Evolutionary conservation across 2,888 invertebrate genomes (phyloP), one percentile per base, ranked within the genome.

Genomic region (Campopleginae sp.): DNA sequence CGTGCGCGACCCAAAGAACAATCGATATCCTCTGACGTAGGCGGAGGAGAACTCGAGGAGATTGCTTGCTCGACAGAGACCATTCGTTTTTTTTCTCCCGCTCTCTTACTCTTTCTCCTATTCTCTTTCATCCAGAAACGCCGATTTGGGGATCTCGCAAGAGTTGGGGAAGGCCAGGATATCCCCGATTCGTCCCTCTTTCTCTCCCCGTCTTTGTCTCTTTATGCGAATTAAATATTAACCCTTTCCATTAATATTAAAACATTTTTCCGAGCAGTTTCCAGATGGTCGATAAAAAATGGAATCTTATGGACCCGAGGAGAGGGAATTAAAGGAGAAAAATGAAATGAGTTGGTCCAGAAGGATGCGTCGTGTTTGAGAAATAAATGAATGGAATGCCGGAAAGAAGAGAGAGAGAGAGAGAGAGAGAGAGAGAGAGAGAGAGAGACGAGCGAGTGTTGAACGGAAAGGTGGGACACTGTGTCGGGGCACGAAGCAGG

Each of bases 11-110:
- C 91, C 89, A 89, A 89, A 88, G 86, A 85, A 90, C 89, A 92
- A 92, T 92, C 92, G 92, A 92, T 92, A 92, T 86, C 83, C 88
- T 89, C 89, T 90, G 91, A 91, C 92, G 91, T 91, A 91, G 89
- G 87, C 86, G 86, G 81, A 86, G 66, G 58, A 58, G 75, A 76
- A 81, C 82, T 82, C 77, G 79, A 82, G 79, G 38, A 75, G 66
- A 44, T 79, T 68, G 70, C 33, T 51, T 33, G 46, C 27, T 54
- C 51, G 27, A 7, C 58, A 38, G 70, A 70, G 68, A 44, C 58
- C 42, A 33, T 14, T 71, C 44, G 68, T 65, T 54, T 44, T 70
- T 33, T 82, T 77, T 61, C 4, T 27, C 87, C 87, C 88, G 70
- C 85, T 65, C 78, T 81, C 48, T 58, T 12, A 31, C 66, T 46